Evolutionary conservation across 2,797 vertebrate species (phyloP).

Genomic region (Bucorvus abyssinicus): DNA sequence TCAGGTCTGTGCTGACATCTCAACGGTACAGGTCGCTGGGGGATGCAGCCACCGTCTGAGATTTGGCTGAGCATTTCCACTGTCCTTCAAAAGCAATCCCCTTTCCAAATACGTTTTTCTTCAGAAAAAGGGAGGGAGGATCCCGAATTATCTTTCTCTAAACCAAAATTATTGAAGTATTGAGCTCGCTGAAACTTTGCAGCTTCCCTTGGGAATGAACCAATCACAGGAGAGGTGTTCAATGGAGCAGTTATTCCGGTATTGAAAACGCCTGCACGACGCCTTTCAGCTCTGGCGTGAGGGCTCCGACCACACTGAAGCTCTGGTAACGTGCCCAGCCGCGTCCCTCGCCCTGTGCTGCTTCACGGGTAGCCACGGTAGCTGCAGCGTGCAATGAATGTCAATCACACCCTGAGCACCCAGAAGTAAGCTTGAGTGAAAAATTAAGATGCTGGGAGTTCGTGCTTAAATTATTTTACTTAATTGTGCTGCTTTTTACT

Average conservation of each 20-base stretch:
- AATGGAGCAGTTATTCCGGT: neutral
- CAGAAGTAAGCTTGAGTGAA: neutral
- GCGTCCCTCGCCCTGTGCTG: fast-evolving
- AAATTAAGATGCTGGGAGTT: neutral
- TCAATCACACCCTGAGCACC: neutral
- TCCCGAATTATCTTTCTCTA: neutral
- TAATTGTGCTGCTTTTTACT: fast-evolving
- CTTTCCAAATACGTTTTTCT: neutral
- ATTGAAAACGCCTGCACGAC: neutral
- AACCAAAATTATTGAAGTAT: neutral
- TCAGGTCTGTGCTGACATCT: neutral
- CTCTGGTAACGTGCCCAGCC: neutral
- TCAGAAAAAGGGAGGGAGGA: neutral
- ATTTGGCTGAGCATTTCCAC: neutral
- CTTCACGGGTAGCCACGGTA: fast-evolving
- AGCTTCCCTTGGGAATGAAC: neutral
- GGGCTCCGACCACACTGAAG: neutral
- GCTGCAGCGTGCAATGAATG: neutral
- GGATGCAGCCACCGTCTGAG: neutral
- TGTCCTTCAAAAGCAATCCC: neutral
- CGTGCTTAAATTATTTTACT: neutral
- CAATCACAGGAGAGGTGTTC: neutral
- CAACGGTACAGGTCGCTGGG: neutral
- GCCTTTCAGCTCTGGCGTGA: neutral
- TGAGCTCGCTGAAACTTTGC: neutral